These are phyloP conservation scores for Cerceris ruficornis DNA, from an alignment of 2,888 invertebrate species.

Conservation along the genomic window DNA sequence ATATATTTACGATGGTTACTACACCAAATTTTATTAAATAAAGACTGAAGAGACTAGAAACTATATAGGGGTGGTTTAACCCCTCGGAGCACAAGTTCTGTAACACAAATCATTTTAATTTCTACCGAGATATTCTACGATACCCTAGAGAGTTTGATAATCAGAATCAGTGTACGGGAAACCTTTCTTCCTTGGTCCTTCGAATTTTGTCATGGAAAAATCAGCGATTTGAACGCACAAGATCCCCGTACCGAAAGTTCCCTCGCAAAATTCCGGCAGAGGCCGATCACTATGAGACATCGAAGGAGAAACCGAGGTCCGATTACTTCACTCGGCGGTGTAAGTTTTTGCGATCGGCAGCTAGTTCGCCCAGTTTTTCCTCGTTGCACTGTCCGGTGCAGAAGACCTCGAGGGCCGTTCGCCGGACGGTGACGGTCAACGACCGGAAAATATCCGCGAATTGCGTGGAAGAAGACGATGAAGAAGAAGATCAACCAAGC, in stretches of 20 bases:
- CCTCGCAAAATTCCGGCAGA: conserved; percentile 35
- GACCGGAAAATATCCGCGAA: conserved; percentile 69
- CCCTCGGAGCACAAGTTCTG: too few species aligned
- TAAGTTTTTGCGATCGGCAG: conserved; percentile 61
- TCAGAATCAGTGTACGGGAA: too few species aligned
- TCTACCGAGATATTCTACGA: too few species aligned
- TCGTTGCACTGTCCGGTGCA: conserved; percentile 31
- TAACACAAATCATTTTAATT: too few species aligned
- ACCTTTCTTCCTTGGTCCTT: too few species aligned
- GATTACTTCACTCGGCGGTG: conserved; percentile 61
- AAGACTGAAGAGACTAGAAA: too few species aligned
- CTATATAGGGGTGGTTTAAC: too few species aligned
- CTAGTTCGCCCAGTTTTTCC: conserved; percentile 68
- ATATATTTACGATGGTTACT: too few species aligned
- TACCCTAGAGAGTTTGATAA: too few species aligned
- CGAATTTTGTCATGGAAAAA: background rate
- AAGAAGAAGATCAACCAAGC: conserved; percentile 37
- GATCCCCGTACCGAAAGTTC: background rate
- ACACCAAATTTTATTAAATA: too few species aligned
- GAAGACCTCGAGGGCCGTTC: conserved; percentile 53
- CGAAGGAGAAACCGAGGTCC: conserved; percentile 46
- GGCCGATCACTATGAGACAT: conserved; percentile 17
- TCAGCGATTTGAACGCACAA: background rate
- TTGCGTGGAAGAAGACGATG: conserved; percentile 38
- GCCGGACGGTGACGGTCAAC: conserved; percentile 62